phyloP scores from a whole-genome alignment of 1,140 invertebrate genomes.

The Piezodorus guildinii region DNA sequence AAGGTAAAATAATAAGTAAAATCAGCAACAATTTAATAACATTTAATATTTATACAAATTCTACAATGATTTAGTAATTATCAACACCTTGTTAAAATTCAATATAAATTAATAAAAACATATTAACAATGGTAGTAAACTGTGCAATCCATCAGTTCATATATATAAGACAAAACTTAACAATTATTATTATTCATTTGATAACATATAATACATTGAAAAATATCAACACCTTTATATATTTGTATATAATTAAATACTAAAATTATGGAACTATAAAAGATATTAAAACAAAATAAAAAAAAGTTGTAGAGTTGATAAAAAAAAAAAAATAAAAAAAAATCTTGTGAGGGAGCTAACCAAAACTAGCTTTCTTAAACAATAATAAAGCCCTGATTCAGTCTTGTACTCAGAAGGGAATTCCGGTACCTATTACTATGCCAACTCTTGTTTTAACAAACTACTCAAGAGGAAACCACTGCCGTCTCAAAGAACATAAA shows the following conservation, averaged over 20 bases:
- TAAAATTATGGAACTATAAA: not conserved
- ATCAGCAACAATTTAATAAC: not conserved
- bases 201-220: slow-evolving; percentile 11
- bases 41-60: slow-evolving; percentile 9
- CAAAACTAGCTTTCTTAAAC: slow-evolving; percentile 1
- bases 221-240: slow-evolving; percentile 7
- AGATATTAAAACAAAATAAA: not conserved
- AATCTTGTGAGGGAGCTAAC: not conserved
- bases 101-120: slow-evolving; percentile 16
- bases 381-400: slow-evolving; percentile 13
- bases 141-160: slow-evolving; percentile 3
- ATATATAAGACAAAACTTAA: slow-evolving; percentile 7
- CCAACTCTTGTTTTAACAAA: no score
- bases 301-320: not conserved
- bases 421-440: no score
- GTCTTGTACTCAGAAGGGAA: slow-evolving; percentile 4
- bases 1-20: no score
- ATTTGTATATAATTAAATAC: not conserved
- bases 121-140: slow-evolving; percentile 12
- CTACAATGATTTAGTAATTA: slow-evolving; percentile 5
- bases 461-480: no score
- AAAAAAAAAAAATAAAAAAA: not conserved
- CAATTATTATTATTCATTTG: slow-evolving; percentile 7
- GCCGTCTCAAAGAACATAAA: no score
- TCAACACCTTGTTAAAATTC: slow-evolving; percentile 14